A percentile compares a stretch with the other conserved stretches of the same genome.
phyloP scores from a whole-genome alignment of 2,888 invertebrate genomes.

The Beris chalybata region DNA sequence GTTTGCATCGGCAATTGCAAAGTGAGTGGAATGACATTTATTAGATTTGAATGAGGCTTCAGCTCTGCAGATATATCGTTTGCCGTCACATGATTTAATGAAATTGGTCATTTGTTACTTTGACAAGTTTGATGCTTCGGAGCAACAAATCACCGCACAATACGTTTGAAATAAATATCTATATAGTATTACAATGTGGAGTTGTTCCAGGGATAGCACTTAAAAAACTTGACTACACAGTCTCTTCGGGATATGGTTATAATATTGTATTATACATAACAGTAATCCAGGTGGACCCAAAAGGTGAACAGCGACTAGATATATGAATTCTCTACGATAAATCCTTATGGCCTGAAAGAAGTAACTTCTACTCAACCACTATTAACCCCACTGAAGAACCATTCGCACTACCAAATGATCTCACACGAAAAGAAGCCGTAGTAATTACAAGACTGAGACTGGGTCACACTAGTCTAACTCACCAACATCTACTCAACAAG shows the following conservation, averaged over 20 bases:
- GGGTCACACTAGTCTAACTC: no score
- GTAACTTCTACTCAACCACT: no score
- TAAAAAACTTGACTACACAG: background rate
- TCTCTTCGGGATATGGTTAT: background rate
- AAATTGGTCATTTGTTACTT: slow-evolving; percentile 27
- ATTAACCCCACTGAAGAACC: no score
- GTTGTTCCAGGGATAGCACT: background rate
- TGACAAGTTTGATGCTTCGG: slow-evolving; percentile 24
- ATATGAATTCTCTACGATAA: no score
- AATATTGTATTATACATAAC: no score
- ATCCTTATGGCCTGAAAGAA: no score
- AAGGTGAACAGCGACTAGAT: background rate
- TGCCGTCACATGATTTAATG: slow-evolving; percentile 26
- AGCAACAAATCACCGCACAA: slow-evolving; percentile 21
- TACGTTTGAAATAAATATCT: background rate
- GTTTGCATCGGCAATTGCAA: slow-evolving; percentile 18
- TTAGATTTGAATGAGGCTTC: slow-evolving; percentile 29
- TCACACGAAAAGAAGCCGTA: no score
- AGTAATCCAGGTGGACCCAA: background rate
- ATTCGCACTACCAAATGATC: no score
- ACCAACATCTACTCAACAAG: no score
- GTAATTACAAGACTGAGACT: no score
- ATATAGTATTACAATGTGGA: background rate
- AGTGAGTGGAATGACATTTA: slow-evolving; percentile 30
- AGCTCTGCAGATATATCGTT: slow-evolving; percentile 30